Evolutionary conservation across 2,797 vertebrate species (phyloP), one percentile per base, ranked within the genome.

Genomic region (Melanotaenia maccullochi): DNA sequence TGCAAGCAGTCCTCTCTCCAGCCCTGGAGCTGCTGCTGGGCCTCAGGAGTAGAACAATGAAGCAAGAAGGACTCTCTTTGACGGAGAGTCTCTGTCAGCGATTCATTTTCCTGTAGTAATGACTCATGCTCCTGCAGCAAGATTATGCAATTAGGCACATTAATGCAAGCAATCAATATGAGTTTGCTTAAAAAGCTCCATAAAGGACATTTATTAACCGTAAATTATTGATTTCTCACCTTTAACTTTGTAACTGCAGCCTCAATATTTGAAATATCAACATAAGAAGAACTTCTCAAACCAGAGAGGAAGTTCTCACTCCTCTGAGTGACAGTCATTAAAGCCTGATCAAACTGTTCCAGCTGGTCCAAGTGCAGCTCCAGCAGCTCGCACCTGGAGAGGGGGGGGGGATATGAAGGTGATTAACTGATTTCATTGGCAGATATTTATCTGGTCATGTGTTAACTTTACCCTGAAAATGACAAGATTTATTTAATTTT

Each of bases 1-100:
- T 96, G 96, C 47, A 97, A 86, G 81, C 96, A 97, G 85, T 97
- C 96, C 71, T 96, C 95, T 3, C 84, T 93, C 87, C 95, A 96
- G 83, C 85, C 91, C 70, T 95, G 94, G 38, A 99, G 93, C 40
- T 87, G 83, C 65, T 94, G 94, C 28, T 94, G 91, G 75, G 97
- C 97, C 68, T 95, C 95, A 0, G 86, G 86, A 30, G 85, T 86
- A 60, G 95, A 96, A 72, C 91, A 92, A 42, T 88, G 83, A 35
- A 93, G 85, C 30, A 99, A 65, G 38, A 89, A 93, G 1, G 89
- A 86, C 51, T 95, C 87, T 32, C 91, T 95, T 12, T 92, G 84
- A 82, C 94, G 95, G 20, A 99, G 90, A 60, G 61, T 88, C 60
- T 93, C 91, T 52, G 92, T 72, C 16, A 95, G 85, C 0, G 89